Evolutionary conservation across 2,113 vertebrate genomes (phyloP), one percentile per base, ranked within the genome.

Genomic region (Polypterus bichir): DNA sequence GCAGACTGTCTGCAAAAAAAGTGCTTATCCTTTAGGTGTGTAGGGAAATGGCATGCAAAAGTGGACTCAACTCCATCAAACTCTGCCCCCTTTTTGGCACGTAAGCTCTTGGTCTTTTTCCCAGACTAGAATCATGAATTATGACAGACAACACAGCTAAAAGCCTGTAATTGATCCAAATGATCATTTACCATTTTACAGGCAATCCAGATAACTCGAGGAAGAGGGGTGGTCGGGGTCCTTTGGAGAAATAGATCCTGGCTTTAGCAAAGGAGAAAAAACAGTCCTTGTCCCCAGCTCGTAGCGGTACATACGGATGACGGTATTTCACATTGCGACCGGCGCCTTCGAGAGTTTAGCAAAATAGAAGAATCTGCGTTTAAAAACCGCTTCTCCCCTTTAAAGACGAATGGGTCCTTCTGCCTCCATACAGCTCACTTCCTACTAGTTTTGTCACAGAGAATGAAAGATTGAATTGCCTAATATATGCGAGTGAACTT

Each of bases 401-500:
- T 70, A 74, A 82, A 85, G 77, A 79, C 70, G 86, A 86, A 89
- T 88, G 87, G 81, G 74, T 86, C 81, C 73, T 91, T 87, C 88
- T 87, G 87, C 85, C 86, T 86, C 77, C 60, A 80, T 77, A 82
- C 89, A 76, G 89, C 91, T 92, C 91, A 89, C 90, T 92, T 94
- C 92, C 90, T 92, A 93, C 92, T 92, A 89, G 88, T 94, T 92
- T 88, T 90, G 91, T 91, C 90, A 90, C 83, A 73, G 84, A 79
- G 89, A 90, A 89, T 88, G 91, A 95, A 91, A 93, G 92, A 96
- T 92, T 92, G 92, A 86, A 92, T 91, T 88, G 91, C 90, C 90
- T 97, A 97, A 97, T 97, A 88, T 97, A 98, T 98, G 94, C 95
- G 87, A 79, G 85, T 97, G 95, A 98, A 98, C 95, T 97, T 91